Conservation (phyloP, 2,797 vertebrate genomes). For the Sylvilagus floridanus region DNA sequence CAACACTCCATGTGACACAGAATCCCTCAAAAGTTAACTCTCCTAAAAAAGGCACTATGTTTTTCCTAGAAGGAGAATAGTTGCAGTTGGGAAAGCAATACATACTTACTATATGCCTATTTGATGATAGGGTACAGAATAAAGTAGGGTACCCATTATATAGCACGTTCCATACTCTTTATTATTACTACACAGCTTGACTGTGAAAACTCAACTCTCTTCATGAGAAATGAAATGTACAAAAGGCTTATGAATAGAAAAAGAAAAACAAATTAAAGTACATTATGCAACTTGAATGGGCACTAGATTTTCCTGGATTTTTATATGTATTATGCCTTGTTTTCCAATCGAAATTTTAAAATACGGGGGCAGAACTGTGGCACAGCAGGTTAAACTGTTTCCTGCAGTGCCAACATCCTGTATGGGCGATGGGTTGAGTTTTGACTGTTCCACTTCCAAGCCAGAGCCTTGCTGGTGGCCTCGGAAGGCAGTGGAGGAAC, state of each 20-base stretch:
- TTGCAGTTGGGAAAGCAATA: background rate
- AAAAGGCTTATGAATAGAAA: background rate
- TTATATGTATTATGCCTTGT: background rate
- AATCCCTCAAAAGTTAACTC: background rate
- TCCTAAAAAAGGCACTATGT: background rate
- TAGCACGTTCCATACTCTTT: background rate
- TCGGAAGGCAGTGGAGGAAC: too few species aligned
- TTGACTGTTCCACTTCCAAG: too few species aligned
- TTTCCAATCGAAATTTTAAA: background rate
- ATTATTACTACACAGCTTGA: background rate
- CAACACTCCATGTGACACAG: background rate
- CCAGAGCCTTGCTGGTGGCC: too few species aligned
- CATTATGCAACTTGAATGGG: background rate
- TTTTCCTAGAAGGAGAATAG: background rate
- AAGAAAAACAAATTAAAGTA: background rate
- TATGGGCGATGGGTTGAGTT: too few species aligned
- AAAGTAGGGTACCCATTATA: too few species aligned
- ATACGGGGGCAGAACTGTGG: too few species aligned
- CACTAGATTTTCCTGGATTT: background rate
- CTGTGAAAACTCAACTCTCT: background rate
- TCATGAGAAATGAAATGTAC: background rate
- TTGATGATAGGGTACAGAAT: too few species aligned
- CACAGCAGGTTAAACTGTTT: too few species aligned
- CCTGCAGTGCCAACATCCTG: too few species aligned
- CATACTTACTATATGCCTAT: background rate